Evolutionary conservation across 2,113 vertebrate species (phyloP), one percentile per base, ranked within the genome.

Genomic region (Neomonachus schauinslandi): DNA sequence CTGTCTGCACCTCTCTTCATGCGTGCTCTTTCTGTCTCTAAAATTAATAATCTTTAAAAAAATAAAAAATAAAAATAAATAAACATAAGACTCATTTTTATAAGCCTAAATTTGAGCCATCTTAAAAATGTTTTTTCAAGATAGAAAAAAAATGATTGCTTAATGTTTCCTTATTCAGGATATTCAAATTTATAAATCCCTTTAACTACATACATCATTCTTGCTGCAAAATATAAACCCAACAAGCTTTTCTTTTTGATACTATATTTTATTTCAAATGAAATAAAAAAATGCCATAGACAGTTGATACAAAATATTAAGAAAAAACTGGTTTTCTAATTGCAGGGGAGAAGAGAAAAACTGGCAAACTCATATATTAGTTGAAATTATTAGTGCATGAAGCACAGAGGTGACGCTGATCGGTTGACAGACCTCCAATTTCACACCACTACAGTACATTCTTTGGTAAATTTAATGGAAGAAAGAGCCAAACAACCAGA

Each of bases 311-410:
- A 55, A 96, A 96, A 76, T 95, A 42, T 89, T 95, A 92, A 93
- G 92, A 93, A 97, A 61, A 97, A 31, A 77, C 0, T 85, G 36
- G 84, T 94, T 89, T 95, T 97, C 71, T 97, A 98, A 98, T 98
- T 98, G 81, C 91, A 97, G 33, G 80, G 36, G 83, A 95, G 55
- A 95, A 94, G 28, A 80, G 39, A 97, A 93, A 97, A 91, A 95
- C 51, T 91, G 97, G 94, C 91, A 98, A 97, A 98, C 67, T 69
- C 67, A 69, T 89, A 65, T 93, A 89, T 85, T 51, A 65, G 65
- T 87, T 98, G 80, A 87, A 97, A 94, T 98, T 97, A 97, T 97
- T 97, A 97, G 95, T 94, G 90, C 93, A 95, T 85, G 96, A 98
- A 98, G 96, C 79, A 91, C 6, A 94, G 87, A 98, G 97, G 85